phyloP scores from a whole-genome alignment of 2,888 invertebrate genomes.

The Scotopteryx bipunctaria region DNA sequence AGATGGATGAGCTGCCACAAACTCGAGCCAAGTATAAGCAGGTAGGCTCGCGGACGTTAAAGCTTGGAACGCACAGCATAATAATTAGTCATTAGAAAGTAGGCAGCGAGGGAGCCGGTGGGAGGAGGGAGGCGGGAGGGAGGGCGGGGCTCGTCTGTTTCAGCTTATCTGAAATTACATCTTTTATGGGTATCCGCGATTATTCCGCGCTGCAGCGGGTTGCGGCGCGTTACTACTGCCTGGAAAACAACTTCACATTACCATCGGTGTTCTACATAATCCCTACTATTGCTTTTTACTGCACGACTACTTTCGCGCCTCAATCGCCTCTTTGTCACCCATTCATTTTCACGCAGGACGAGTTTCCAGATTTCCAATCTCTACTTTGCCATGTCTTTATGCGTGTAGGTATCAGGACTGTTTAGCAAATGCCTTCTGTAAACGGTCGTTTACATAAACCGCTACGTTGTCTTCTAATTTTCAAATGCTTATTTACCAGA shows the following conservation, averaged over 20 bases:
- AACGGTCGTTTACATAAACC: slow-evolving; percentile 13
- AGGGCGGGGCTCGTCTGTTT: slow-evolving; percentile 81
- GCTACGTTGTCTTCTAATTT: slow-evolving; percentile 4
- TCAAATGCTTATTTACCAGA: slow-evolving; percentile 16
- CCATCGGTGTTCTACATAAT: slow-evolving; percentile 79
- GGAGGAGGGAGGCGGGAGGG: slow-evolving; percentile 55
- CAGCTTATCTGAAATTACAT: slow-evolving; percentile 84
- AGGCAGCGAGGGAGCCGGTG: slow-evolving; percentile 68
- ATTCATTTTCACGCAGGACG: slow-evolving; percentile 52
- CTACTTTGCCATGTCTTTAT: slow-evolving; percentile 16
- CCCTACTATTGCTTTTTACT: slow-evolving; percentile 79
- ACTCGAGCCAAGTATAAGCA: slow-evolving; percentile 53
- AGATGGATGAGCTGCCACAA: slow-evolving; percentile 63
- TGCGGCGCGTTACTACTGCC: slow-evolving; percentile 77
- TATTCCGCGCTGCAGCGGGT: slow-evolving; percentile 82
- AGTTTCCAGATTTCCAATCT: slow-evolving; percentile 29
- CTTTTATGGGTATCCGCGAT: slow-evolving; percentile 84
- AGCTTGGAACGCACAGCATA: slow-evolving; percentile 82
- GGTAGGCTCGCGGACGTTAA: slow-evolving; percentile 73
- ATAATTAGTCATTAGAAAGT: slow-evolving; percentile 84
- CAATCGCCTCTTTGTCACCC: slow-evolving; percentile 54
- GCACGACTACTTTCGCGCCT: slow-evolving; percentile 66
- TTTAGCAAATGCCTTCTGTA: slow-evolving; percentile 16
- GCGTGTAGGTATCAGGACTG: slow-evolving; percentile 2
- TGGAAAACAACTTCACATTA: slow-evolving; percentile 77